A percentile compares a stretch with the other conserved stretches of the same genome.
These are phyloP conservation scores for Acestrorhynchus altus DNA, from an alignment of 2,797 vertebrate genomes.

Conservation along the genomic window DNA sequence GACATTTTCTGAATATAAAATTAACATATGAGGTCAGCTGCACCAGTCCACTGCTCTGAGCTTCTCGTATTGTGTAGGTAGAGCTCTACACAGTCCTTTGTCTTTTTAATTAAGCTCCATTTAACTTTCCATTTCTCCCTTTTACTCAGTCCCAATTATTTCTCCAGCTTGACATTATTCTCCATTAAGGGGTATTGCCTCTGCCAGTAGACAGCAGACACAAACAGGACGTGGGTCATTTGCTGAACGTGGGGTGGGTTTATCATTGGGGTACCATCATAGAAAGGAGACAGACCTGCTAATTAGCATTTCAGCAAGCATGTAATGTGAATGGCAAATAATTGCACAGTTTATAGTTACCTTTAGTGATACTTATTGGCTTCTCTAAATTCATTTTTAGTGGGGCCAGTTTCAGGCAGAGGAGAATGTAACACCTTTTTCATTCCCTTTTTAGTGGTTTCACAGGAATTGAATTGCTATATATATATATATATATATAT, in stretches of 20 bases:
- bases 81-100: slow-evolving; percentile 54
- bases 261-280: slow-evolving; percentile 8
- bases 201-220: slow-evolving; percentile 60
- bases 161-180: slow-evolving; percentile 53
- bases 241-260: slow-evolving; percentile 38
- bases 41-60: not conserved
- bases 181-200: slow-evolving; percentile 55
- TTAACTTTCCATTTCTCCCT: slow-evolving; percentile 39
- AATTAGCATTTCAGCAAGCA: slow-evolving; percentile 39
- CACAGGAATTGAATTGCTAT: not conserved
- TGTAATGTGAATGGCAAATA: slow-evolving; percentile 26
- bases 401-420: not conserved
- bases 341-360: slow-evolving; percentile 37
- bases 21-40: slow-evolving; percentile 45
- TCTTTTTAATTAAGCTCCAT: slow-evolving; percentile 66
- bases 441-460: not conserved
- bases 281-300: slow-evolving; percentile 20
- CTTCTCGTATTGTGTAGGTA: slow-evolving; percentile 59
- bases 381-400: slow-evolving; percentile 13
- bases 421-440: not conserved
- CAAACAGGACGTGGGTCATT: slow-evolving; percentile 58
- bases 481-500: too few species aligned
- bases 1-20: not conserved
- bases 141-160: slow-evolving; percentile 61
- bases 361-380: slow-evolving; percentile 19